Evolutionary conservation across 1,140 invertebrate genomes (phyloP).

Genomic region (Bombus vancouverensis): DNA sequence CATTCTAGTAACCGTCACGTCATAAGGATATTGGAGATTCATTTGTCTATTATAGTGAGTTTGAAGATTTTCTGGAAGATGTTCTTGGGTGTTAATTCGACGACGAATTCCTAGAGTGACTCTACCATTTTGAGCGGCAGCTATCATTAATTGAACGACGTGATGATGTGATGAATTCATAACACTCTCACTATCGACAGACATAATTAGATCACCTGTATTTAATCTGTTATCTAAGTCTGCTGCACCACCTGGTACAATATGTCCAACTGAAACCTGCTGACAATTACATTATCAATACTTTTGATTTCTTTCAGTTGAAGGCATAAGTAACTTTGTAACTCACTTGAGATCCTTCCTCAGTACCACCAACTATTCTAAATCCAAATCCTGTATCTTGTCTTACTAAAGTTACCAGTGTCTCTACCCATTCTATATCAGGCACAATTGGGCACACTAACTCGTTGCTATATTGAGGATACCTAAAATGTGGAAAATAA

Average conservation of each 20-base stretch:
- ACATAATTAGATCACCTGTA: constrained; percentile 95
- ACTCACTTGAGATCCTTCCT: constrained; percentile 96
- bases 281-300: constrained; percentile 68
- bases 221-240: constrained; percentile 93
- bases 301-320: constrained; percentile 15
- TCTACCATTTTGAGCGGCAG: constrained; percentile 90
- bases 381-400: constrained; percentile 97
- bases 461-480: constrained; percentile 77
- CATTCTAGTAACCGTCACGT: constrained; percentile 93
- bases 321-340: constrained; percentile 14
- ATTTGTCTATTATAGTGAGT: constrained; percentile 72
- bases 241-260: constrained; percentile 96
- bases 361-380: constrained; percentile 98
- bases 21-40: constrained; percentile 87
- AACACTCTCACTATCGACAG: constrained; percentile 92
- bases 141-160: constrained; percentile 95
- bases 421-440: constrained; percentile 87
- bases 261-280: constrained; percentile 95
- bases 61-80: constrained; percentile 74
- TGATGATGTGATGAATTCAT: constrained; percentile 94
- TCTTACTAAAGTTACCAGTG: constrained; percentile 90
- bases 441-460: constrained; percentile 79
- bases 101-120: constrained; percentile 89
- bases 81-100: constrained; percentile 81
- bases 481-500: constrained; percentile 68